Base-by-base conservation (phyloP, 2,113 vertebrate genomes). In the Recurvirostra avosetta region DNA sequence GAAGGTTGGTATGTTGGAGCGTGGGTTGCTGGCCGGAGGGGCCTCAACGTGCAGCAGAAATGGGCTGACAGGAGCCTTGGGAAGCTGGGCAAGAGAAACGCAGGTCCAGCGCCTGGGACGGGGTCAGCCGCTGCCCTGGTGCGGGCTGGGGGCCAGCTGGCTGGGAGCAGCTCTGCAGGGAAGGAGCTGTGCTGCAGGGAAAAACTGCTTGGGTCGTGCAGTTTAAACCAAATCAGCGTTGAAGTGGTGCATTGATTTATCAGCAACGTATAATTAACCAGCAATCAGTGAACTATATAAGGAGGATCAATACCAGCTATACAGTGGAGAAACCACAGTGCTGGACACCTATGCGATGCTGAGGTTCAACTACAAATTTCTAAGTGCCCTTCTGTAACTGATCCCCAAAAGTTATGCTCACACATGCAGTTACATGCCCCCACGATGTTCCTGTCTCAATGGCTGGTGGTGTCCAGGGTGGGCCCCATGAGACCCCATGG, bases 201-300 rank as follows among this genome's bases (percentile, higher is more conserved):
- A 75, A 59, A 86, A 32, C n/a, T 83, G 59, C 50, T 91, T 6
- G 0, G 43, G 72, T 75, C 1, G 5, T 71, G 49, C 59, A 62
- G 14, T 91, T 91, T 66, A 45, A 86, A 89, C 41, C 80, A 84
- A 81, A 84, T 77, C 29, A 15, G 38, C n/a, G 62, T 32, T 81
- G 86, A 87, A 81, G 73, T 4, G 4, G 56, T 55, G 34, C 49
- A 78, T 96, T 53, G 76, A 96, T 90, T 95, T 92, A 94, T 94
- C 76, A 86, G 61, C 2, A 8, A 26, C 2, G 10, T 84, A 32
- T 94, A 81, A 97, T 95, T 95, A 96, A 88, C 59, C 76, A 81
- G 86, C 50, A 74, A 81, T 95, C 94, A 92, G 91, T 89, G 91
- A 86, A 77, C 72, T 92, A 8, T 74, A 11, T 74, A 58, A 77